These are phyloP conservation scores for Scylla paramamosain DNA, from an alignment of 1,140 invertebrate species.

Conservation along the genomic window DNA sequence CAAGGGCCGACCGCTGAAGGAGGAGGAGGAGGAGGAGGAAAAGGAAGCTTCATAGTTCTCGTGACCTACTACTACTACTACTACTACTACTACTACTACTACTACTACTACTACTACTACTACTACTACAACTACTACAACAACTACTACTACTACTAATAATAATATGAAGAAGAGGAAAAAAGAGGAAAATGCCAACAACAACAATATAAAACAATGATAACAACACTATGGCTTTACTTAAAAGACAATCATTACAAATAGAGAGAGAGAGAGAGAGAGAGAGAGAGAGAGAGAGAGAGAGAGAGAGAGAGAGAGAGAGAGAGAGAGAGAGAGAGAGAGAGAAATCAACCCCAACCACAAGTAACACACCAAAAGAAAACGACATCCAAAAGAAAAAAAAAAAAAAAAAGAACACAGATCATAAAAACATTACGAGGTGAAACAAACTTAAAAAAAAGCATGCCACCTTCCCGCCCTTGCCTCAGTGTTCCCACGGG, in stretches of 20 bases:
- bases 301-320: no score
- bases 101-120: slow-evolving; percentile 23
- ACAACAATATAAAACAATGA: background rate
- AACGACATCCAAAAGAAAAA: background rate
- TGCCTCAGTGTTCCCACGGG: background rate
- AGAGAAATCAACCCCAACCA: background rate
- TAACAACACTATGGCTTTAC: background rate
- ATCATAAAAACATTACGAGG: background rate
- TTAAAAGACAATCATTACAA: no score
- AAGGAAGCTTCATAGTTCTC: no score
- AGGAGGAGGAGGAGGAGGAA: background rate
- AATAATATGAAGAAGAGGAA: no score
- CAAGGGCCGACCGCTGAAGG: background rate
- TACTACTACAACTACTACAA: background rate
- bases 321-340: no score
- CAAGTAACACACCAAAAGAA: background rate
- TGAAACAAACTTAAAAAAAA: background rate
- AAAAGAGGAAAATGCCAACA: no score
- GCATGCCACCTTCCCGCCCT: background rate
- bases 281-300: no score
- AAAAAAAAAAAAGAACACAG: background rate
- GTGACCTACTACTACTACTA: background rate
- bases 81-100: slow-evolving; percentile 23
- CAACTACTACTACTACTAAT: background rate
- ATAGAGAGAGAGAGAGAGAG: no score